Conservation (phyloP, 2,888 invertebrate species). For the Sinelater perroti region DNA sequence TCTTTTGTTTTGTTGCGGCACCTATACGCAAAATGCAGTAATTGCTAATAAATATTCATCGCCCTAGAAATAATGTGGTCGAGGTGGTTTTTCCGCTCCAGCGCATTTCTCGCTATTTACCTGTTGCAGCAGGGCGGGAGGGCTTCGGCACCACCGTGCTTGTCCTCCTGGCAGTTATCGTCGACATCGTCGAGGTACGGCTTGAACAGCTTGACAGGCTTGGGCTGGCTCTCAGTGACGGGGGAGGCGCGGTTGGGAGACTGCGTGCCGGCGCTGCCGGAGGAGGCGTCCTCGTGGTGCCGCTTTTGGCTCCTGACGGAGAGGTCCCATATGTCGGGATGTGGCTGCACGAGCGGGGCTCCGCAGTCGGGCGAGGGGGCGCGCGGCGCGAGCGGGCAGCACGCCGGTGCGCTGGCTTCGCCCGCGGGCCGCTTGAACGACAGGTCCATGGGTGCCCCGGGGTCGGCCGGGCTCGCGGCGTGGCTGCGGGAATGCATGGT, state of each 20-base stretch:
- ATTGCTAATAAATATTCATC: too few species aligned
- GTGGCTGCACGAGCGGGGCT: conserved; percentile 33
- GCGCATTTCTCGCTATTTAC: conserved; percentile 13
- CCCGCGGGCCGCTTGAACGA: conserved; percentile 55
- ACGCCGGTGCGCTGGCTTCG: conserved; percentile 32
- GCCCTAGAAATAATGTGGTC: too few species aligned
- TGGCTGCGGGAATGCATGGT: conserved; percentile 51
- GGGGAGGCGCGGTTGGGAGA: conserved; percentile 26
- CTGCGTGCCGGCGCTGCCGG: conserved; percentile 14
- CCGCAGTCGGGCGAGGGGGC: conserved; percentile 33
- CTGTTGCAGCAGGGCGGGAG: conserved; percentile 58
- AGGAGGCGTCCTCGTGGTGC: conserved; percentile 38
- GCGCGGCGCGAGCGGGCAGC: conserved; percentile 36
- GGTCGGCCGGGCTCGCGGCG: conserved; percentile 48
- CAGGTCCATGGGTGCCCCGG: conserved; percentile 58
- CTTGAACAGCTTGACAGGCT: conserved; percentile 79
- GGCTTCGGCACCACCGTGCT: conserved; percentile 10
- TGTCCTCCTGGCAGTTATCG: conserved; percentile 50
- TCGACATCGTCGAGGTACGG: conserved; percentile 77
- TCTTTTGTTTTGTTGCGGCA: too few species aligned
- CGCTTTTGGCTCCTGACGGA: conserved; percentile 53
- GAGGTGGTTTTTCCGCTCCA: too few species aligned
- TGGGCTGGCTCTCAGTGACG: conserved; percentile 50
- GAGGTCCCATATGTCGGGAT: conserved; percentile 58
- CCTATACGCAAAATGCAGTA: too few species aligned